Base-by-base conservation (phyloP, 1,140 invertebrate species). In the Camponotus vicinus region DNA sequence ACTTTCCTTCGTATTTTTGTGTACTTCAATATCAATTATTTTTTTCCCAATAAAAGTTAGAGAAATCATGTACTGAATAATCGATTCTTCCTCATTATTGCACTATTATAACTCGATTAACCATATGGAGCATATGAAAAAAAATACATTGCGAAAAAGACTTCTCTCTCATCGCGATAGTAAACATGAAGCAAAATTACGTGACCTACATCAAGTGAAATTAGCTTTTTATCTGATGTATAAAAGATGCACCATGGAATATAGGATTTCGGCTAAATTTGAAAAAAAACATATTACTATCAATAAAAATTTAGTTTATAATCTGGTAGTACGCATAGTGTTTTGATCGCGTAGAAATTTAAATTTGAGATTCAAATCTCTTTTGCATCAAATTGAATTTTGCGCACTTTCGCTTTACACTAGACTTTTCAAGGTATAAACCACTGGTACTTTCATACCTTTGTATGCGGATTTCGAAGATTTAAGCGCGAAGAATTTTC, bases 311-410 rank as follows among this genome's bases (percentile, higher is more conserved):
- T 73, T 61, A 15, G 37, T 61, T 75, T 37, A 75, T 45, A 8
- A 73, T 6, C 55, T 59, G 9, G 1, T 45, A 45, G 8, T 18
- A 59, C 37, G 13, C 49, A n/a, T 9, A 15, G 9, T 45, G 42
- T 61, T 59, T 18, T 71, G 37, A 9, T 32, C 18, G 79, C 3
- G 21, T 37, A 32, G 79, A 18, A 61, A 82, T 67, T 45, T 63
- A 67, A 79, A 79, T 82, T 69, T 8, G 49, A 42, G 15, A 80
- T 80, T 63, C 45, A 80, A 80, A 80, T 27, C 69, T 69, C 57
- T 55, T 34, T 34, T n/a, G 42, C 34, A 55, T 37, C 3, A 27
- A 69, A 80, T 80, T 67, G 45, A 61, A 82, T 82, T 73, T 27
- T 49, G 52, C n/a, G 67, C 13, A 34, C 40, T 82, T 52, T 45